These are phyloP conservation scores for Nematostella vectensis DNA, from an alignment of 92 coral and sea anemone species.

Conservation along the genomic window DNA sequence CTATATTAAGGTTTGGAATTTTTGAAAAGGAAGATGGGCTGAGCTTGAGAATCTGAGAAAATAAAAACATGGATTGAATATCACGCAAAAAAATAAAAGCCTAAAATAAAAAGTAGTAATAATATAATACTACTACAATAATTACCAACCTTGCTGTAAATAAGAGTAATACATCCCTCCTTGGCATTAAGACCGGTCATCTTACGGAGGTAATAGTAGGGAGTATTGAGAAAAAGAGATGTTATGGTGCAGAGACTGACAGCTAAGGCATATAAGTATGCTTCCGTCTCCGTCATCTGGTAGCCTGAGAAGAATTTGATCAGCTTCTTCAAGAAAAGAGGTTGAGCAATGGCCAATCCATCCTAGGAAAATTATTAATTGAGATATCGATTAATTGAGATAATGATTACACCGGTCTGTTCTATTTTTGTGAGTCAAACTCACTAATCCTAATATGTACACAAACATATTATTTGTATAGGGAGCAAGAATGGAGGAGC, in stretches of 20 bases:
- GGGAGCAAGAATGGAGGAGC: too few species aligned
- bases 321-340: conserved; percentile 23
- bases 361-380: conserved; percentile 18
- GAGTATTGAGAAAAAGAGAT: conserved; percentile 21
- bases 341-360: conserved; percentile 32
- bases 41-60: conserved; percentile 18
- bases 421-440: too few species aligned
- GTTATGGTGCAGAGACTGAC: conserved; percentile 14
- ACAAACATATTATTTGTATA: too few species aligned
- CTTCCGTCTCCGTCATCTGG: conserved; percentile 18
- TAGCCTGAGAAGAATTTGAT: conserved; percentile 18
- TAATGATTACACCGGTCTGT: too few species aligned
- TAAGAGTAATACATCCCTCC: conserved; percentile 30
- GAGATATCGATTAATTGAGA: too few species aligned
- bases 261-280: conserved; percentile 27
- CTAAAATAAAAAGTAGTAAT: too few species aligned
- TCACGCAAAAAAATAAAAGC: too few species aligned
- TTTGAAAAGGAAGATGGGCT: conserved; percentile 17
- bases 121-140: too few species aligned
- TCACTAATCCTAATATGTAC: too few species aligned
- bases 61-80: too few species aligned
- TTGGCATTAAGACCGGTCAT: conserved; percentile 22
- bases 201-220: conserved; percentile 31
- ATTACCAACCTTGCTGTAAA: conserved; percentile 19
- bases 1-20: conserved; percentile 14